phyloP scores from a whole-genome alignment of 92 coral and sea anemone genomes.

The Zoanthus sansibaricus region DNA sequence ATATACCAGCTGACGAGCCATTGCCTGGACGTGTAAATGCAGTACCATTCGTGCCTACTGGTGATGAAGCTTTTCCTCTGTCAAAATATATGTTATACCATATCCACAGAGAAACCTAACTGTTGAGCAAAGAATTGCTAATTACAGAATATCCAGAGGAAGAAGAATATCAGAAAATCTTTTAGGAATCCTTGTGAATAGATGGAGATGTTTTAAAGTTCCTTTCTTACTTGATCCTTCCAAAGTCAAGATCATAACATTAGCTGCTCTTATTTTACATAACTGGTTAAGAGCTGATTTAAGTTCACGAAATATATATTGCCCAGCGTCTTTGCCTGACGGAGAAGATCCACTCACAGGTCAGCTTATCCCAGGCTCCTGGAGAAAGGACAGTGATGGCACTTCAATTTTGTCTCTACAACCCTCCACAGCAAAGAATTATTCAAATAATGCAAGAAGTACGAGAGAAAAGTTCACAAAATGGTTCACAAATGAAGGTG shows the following conservation, averaged over 20 bases:
- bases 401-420: conserved; percentile 45
- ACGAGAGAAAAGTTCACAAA: conserved; percentile 61
- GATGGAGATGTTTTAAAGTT: conserved; percentile 65
- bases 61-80: conserved; percentile 66
- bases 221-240: conserved; percentile 60
- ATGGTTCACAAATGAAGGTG: conserved; percentile 68
- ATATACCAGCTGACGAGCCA: conserved; percentile 56
- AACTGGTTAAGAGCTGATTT: conserved; percentile 67
- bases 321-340: conserved; percentile 53
- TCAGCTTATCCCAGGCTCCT: conserved; percentile 63
- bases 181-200: conserved; percentile 59
- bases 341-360: conserved; percentile 58
- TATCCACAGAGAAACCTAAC: conserved; percentile 62
- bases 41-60: conserved; percentile 69
- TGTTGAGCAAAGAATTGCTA: conserved; percentile 59
- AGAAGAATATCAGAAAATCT: conserved; percentile 64
- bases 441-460: conserved; percentile 49
- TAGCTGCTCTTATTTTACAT: conserved; percentile 57
- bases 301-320: conserved; percentile 38
- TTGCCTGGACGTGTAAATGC: conserved; percentile 54
- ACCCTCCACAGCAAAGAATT: conserved; percentile 49
- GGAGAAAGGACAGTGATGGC: conserved; percentile 60
- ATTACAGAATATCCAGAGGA: conserved; percentile 67
- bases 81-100: conserved; percentile 60
- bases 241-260: conserved; percentile 60